A percentile compares a stretch with the other conserved stretches of the same genome.
phyloP scores from a whole-genome alignment of 2,888 invertebrate genomes.

The Meganola albula region DNA sequence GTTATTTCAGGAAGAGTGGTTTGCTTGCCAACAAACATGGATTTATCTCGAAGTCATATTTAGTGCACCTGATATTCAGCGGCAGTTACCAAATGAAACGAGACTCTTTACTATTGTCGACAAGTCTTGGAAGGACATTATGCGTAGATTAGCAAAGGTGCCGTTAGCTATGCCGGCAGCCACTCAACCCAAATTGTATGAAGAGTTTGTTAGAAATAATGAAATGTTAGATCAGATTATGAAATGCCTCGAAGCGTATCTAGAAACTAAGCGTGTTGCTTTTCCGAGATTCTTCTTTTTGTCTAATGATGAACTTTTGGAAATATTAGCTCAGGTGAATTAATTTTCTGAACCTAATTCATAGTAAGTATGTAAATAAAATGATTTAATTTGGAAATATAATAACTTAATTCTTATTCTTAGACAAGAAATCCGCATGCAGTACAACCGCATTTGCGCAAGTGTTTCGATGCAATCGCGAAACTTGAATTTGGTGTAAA shows the following conservation, averaged over 20 bases:
- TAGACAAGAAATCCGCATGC: slow-evolving; percentile 91
- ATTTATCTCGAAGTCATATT: slow-evolving; percentile 96
- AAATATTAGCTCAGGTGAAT: slow-evolving; percentile 89
- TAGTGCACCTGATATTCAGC: slow-evolving; percentile 94
- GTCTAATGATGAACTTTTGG: slow-evolving; percentile 92
- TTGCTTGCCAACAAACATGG: slow-evolving; percentile 94
- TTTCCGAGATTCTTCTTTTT: slow-evolving; percentile 94
- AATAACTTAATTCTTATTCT: neutral
- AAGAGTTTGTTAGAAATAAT: slow-evolving; percentile 84
- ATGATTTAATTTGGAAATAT: neutral
- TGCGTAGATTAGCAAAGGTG: slow-evolving; percentile 87
- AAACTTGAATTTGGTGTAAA: slow-evolving; percentile 86
- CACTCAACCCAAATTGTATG: slow-evolving; percentile 83
- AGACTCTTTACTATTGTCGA: slow-evolving; percentile 91
- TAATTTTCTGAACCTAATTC: neutral
- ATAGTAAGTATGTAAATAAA: neutral
- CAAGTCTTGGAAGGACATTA: slow-evolving; percentile 93
- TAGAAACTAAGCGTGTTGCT: slow-evolving; percentile 91
- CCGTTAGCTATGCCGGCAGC: slow-evolving; percentile 90
- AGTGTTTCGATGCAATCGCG: slow-evolving; percentile 92
- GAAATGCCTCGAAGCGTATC: slow-evolving; percentile 92
- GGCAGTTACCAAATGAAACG: slow-evolving; percentile 93
- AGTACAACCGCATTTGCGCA: slow-evolving; percentile 92
- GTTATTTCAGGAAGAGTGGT: slow-evolving; percentile 87
- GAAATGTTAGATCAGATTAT: slow-evolving; percentile 90